A percentile compares a stretch with the other conserved stretches of the same genome.
phyloP scores from a whole-genome alignment of 2,888 invertebrate genomes.

The Chrysolina haemoptera region DNA sequence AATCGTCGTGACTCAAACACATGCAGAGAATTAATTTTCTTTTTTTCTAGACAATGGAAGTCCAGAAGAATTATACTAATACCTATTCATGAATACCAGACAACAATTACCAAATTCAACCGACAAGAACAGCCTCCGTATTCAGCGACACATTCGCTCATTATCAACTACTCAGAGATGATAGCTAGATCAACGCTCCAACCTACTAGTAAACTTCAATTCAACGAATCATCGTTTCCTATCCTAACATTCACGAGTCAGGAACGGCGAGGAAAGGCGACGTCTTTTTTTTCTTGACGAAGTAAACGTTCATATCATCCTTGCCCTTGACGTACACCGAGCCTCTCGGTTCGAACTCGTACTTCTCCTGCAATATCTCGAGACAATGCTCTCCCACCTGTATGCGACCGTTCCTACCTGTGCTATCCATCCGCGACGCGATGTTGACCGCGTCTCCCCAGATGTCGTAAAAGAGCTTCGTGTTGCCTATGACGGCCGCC shows the following conservation, averaged over 20 bases:
- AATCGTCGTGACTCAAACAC: no score
- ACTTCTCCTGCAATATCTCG: slow-evolving; percentile 79
- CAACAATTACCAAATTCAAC: no score
- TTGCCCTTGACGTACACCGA: slow-evolving; percentile 97
- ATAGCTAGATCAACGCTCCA: no score
- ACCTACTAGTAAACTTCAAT: no score
- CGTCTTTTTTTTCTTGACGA: slow-evolving; percentile 75
- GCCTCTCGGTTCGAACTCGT: slow-evolving; percentile 93
- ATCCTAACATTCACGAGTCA: slow-evolving; percentile 46
- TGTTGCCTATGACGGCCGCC: slow-evolving; percentile 96
- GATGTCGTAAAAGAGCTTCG: slow-evolving; percentile 96
- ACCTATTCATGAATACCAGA: no score
- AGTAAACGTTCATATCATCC: slow-evolving; percentile 93
- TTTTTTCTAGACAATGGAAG: no score
- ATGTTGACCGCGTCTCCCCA: slow-evolving; percentile 99
- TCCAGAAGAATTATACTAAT: no score
- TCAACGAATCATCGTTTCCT: slow-evolving; percentile 12
- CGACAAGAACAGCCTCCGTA: no score
- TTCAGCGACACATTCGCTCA: no score
- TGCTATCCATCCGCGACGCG: slow-evolving; percentile 97
- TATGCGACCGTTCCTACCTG: slow-evolving; percentile 89
- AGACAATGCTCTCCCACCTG: slow-evolving; percentile 87
- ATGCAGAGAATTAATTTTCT: no score
- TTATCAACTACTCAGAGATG: no score
- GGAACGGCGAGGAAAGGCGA: slow-evolving; percentile 52